Evolutionary conservation across 2,797 vertebrate species (phyloP), one percentile per base, ranked within the genome.

Genomic region (Acanthurus leucopareius): DNA sequence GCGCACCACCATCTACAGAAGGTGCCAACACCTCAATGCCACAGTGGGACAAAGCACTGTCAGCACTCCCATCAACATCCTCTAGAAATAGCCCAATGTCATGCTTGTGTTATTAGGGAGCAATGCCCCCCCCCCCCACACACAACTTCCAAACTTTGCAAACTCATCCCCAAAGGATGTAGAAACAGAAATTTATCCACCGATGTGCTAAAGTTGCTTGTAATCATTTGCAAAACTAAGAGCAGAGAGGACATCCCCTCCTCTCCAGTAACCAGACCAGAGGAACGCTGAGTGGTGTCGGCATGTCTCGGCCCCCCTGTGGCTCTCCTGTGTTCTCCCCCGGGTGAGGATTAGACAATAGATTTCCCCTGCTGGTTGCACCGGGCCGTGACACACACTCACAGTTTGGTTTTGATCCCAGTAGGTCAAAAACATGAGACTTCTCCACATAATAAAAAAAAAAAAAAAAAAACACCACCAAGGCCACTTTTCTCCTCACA

Each of bases 1-100:
- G 80, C 68, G 42, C 71, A 57, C 48, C 57, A 32, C 7, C 45
- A 3, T 64, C 65, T 59, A 60, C 47, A 81, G 78, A 69, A 73
- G 78, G 56, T 84, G 92, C 90, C 91, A 91, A 76, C 51, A 69
- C 22, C 62, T 89, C 80, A 73, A 79, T 88, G 84, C 81, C 80
- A 85, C 70, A 66, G 61, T 19, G 76, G 87, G 85, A 90, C 86
- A 89, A 89, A 86, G 90, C 88, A 47, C 74, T 20, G 91, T 91
- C 91, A 92, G 91, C 91, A 89, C 53, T 79, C 68, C 68, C 82
- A 66, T 86, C 63, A 82, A 75, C 74, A 48, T 63, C 40, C 25
- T 71, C 82, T 86, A 57, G 38, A 82, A 89, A 90, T 81, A 87
- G 69, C 68, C 20, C 87, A 84, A 85, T 74, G 89, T 76, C 83